These are phyloP conservation scores for Babylonia areolata DNA, from an alignment of 1,140 invertebrate genomes.

Conservation along the genomic window DNA sequence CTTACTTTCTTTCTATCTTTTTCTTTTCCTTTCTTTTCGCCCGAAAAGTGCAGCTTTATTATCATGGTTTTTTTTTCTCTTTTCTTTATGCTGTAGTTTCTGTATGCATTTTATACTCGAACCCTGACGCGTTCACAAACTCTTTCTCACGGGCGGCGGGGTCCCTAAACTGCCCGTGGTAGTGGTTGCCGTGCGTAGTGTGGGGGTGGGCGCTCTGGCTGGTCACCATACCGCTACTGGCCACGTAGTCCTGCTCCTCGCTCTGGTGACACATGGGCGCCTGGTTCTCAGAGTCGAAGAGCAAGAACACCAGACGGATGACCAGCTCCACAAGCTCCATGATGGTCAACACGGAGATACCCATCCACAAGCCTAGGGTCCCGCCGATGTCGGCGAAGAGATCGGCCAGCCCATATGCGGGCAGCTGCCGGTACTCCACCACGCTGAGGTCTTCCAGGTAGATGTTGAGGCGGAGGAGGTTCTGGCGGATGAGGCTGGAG, in stretches of 20 bases:
- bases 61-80: too few relatives aligned
- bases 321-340: conserved; percentile 71
- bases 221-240: conserved; percentile 43
- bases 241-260: conserved; percentile 46
- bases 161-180: conserved; percentile 28
- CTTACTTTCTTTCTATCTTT: too few relatives aligned
- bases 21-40: too few relatives aligned
- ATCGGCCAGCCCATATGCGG: conserved; percentile 69
- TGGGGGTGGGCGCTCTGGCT: conserved; percentile 33
- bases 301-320: conserved; percentile 60
- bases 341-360: conserved; percentile 71
- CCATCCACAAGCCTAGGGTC: conserved; percentile 72
- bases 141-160: background rate
- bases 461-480: conserved; percentile 69
- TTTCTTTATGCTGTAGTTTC: background rate
- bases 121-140: conserved; percentile 14
- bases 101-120: background rate
- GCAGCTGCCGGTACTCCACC: conserved; percentile 68
- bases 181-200: conserved; percentile 26
- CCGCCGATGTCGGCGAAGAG: conserved; percentile 72
- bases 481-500: conserved; percentile 68
- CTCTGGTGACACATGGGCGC: conserved; percentile 36
- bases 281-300: conserved; percentile 66
- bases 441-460: conserved; percentile 70
- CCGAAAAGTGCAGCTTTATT: too few relatives aligned